phyloP scores from a whole-genome alignment of 2,113 vertebrate species.

The Triplophysa siluroides region DNA sequence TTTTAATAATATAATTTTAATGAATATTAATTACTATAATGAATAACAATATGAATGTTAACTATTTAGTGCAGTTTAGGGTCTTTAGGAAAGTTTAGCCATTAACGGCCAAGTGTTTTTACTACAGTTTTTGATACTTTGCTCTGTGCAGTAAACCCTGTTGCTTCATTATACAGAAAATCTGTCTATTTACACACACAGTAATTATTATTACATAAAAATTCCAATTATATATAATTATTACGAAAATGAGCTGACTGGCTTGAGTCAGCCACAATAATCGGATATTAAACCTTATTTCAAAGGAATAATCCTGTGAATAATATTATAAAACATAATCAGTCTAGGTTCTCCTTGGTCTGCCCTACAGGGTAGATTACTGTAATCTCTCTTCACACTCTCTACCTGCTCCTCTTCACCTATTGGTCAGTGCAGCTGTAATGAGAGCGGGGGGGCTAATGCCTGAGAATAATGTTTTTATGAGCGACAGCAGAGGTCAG shows the following conservation, averaged over 20 bases:
- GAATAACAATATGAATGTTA: too few relatives aligned
- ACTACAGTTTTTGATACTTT: too few relatives aligned
- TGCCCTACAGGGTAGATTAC: slow-evolving; percentile 32
- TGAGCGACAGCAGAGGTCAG: slow-evolving; percentile 49
- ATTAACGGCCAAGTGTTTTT: too few relatives aligned
- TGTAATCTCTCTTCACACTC: slow-evolving; percentile 36
- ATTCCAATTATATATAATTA: slow-evolving; percentile 26
- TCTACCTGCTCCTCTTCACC: slow-evolving; percentile 32
- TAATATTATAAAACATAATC: slow-evolving; percentile 13
- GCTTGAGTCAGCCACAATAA: not conserved
- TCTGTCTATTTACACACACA: not conserved
- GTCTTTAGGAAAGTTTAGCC: too few relatives aligned
- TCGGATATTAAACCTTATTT: not conserved
- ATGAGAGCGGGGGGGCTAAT: slow-evolving; percentile 40
- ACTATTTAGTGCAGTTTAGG: too few relatives aligned
- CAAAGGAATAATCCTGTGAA: slow-evolving; percentile 17
- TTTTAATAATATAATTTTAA: too few relatives aligned
- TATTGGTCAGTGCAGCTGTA: slow-evolving; percentile 15
- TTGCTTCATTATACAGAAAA: not conserved
- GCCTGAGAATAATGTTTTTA: slow-evolving; percentile 24
- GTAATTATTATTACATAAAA: not conserved
- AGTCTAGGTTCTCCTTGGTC: slow-evolving; percentile 30
- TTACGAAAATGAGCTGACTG: not conserved
- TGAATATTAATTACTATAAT: too few relatives aligned
- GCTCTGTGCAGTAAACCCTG: not conserved